A percentile compares a stretch with the other conserved stretches of the same genome.
Evolutionary conservation across 2,888 invertebrate species (phyloP).

Genomic region (Branchipolynoe longqiensis): DNA sequence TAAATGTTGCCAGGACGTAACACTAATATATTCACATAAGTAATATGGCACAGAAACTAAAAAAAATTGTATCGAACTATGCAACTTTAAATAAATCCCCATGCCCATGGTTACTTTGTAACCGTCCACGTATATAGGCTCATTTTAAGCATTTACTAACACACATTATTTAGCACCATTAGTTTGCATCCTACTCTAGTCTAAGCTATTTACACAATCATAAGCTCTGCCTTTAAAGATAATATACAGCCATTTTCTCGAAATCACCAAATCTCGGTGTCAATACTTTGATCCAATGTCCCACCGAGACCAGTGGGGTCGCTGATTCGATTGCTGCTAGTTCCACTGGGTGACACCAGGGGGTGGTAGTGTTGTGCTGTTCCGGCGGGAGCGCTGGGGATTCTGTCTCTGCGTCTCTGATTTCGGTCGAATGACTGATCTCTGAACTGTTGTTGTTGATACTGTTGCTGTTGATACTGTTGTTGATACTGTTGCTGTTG

Average conservation of each 20-base stretch:
- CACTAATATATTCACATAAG: too few relatives aligned
- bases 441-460: not conserved
- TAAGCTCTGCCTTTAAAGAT: not conserved
- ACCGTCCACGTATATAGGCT: too few relatives aligned
- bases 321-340: not conserved
- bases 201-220: not conserved
- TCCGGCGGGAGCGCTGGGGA: not conserved
- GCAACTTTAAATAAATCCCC: too few relatives aligned
- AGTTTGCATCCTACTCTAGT: too few relatives aligned
- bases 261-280: slow-evolving; percentile 2
- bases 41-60: too few relatives aligned
- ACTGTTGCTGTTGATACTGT: not conserved
- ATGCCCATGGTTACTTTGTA: too few relatives aligned
- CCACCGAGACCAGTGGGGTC: not conserved
- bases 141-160: too few relatives aligned
- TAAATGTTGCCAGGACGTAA: too few relatives aligned
- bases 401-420: not conserved
- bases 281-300: not conserved
- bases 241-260: not conserved
- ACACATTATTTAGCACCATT: too few relatives aligned
- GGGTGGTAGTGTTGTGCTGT: too few relatives aligned
- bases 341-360: not conserved
- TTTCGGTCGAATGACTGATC: not conserved
- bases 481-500: not conserved
- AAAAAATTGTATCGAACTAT: too few relatives aligned